Percentiles rank a stretch among this genome's conserved stretches.
These are phyloP conservation scores for Andrena trimmerana DNA, from an alignment of 2,888 invertebrate species.

Conservation along the genomic window DNA sequence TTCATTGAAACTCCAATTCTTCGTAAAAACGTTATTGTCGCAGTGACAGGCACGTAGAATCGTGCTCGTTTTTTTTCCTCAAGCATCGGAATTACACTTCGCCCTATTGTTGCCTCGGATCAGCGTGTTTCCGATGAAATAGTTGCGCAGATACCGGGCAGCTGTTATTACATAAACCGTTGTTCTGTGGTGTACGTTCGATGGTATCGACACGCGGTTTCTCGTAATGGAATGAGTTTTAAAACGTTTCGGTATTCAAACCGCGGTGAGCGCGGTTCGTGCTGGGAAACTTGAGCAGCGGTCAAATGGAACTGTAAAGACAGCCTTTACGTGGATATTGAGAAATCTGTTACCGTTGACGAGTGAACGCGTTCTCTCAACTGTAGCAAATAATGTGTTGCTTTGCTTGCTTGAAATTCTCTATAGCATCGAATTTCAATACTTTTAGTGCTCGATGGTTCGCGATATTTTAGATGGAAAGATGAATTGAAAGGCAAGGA, in stretches of 20 bases:
- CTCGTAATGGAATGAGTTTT: slow-evolving; percentile 46
- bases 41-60: not conserved
- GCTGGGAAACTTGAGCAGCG: slow-evolving; percentile 59
- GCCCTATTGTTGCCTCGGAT: slow-evolving; percentile 2
- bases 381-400: slow-evolving; percentile 1
- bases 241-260: slow-evolving; percentile 61
- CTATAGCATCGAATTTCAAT: too few species aligned
- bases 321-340: slow-evolving; percentile 17
- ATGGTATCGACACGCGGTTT: slow-evolving; percentile 50
- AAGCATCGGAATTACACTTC: slow-evolving; percentile 1
- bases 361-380: slow-evolving; percentile 3
- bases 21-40: not conserved
- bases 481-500: too few species aligned
- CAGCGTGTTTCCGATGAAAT: slow-evolving; percentile 30
- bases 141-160: slow-evolving; percentile 13
- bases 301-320: slow-evolving; percentile 26
- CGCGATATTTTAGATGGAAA: too few species aligned
- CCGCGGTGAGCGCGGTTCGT: slow-evolving; percentile 36
- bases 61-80: not conserved
- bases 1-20: not conserved
- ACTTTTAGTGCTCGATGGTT: too few species aligned
- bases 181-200: slow-evolving; percentile 39
- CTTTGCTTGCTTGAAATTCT: not conserved
- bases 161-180: slow-evolving; percentile 48
- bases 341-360: slow-evolving; percentile 38